Conservation (phyloP, 2,113 vertebrate genomes). For the Dolichotis patagonum region DNA sequence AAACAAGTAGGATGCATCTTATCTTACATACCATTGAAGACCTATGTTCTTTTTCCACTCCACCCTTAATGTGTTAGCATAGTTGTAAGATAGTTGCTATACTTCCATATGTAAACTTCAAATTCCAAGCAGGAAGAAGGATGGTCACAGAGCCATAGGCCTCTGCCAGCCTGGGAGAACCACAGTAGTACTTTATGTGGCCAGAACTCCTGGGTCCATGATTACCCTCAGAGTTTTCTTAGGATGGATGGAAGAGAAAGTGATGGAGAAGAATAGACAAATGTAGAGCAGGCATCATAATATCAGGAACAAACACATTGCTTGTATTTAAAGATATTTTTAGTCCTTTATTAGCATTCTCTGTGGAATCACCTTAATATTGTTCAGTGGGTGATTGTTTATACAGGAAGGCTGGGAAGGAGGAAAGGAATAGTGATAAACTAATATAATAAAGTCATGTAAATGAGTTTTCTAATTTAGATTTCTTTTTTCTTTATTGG, state of each 20-base stretch:
- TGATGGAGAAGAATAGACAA: neutral
- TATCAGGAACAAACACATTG: neutral
- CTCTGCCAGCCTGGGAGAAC: neutral
- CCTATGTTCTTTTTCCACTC: neutral
- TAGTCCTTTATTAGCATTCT: neutral
- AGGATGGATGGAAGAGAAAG: neutral
- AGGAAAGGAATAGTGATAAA: constrained; percentile 27
- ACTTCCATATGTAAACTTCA: neutral
- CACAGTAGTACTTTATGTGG: neutral
- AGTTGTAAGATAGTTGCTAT: neutral
- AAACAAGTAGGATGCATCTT: neutral
- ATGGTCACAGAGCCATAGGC: neutral
- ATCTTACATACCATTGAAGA: neutral
- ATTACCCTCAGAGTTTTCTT: neutral
- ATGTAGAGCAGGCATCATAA: neutral
- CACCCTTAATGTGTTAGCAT: neutral
- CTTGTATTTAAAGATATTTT: neutral
- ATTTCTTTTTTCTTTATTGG: too few relatives aligned
- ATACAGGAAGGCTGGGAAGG: neutral
- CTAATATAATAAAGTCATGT: neutral
- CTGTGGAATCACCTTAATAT: neutral
- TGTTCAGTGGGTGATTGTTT: neutral
- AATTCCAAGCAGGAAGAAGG: neutral
- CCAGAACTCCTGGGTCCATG: neutral
- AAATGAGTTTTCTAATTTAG: neutral